Evolutionary conservation across 2,888 invertebrate genomes (phyloP), one percentile per base, ranked within the genome.

Genomic region (Argyra leucocephala): DNA sequence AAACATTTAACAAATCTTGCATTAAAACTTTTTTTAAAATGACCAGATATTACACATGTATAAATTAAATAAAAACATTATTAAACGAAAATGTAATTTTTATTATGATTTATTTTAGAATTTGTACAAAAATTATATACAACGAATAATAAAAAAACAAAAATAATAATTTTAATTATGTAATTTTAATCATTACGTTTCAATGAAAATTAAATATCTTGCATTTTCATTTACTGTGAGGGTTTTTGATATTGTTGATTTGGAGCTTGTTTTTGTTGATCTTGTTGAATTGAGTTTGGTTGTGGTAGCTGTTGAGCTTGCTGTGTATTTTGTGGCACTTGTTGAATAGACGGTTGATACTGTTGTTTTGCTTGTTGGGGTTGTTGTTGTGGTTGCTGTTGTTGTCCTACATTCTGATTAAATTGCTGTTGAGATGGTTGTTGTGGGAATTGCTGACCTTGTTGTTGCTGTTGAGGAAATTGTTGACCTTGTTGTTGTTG

Each of bases 231-330:
- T 26, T 26, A 9, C 9, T 26, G 26, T 6, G 26, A 9, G 9
- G 57, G 67, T 64, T 67, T 69, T 31, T 70, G 70, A 37, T 71
- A 67, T 18, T 68, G 65, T 22, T 64, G 67, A 15, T 69, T 18
- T 73, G 72, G 31, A 74, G 72, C 58, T 6, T 66, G 72, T 1
- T 73, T 71, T 61, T 75, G 75, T 64, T 74, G 75, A 23, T 73
- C 72, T n/a, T 73, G 74, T 61, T 75, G 74, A 4, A 71, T 72
- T 65, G 76, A 76, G 64, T 73, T 65, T 22, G 69, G 72, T 60
- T 68, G 68, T 37, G 73, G 74, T 64, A 75, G 75, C 57, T 74
- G 75, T 64, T 70, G 68, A 18, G 68, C 69, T 61, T 69, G 68
- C 31, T 67, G 63, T 31, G 67, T 26, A 23, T 71, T 73, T 4